phyloP scores from a whole-genome alignment of 2,113 vertebrate genomes.

The Athene noctua region DNA sequence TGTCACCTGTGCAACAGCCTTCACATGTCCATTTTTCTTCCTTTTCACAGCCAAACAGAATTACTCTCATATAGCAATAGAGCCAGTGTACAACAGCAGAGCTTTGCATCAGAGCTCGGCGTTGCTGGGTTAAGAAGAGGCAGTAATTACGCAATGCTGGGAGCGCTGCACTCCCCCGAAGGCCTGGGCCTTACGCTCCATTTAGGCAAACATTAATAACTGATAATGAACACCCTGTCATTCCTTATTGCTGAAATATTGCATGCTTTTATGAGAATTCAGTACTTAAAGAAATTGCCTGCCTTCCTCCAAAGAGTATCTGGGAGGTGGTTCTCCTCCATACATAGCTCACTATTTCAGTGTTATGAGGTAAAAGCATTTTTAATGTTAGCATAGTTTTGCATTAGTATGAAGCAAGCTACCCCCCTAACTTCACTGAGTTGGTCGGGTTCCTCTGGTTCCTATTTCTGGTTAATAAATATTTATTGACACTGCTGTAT shows the following conservation, averaged over 20 bases:
- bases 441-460: neutral
- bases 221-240: neutral
- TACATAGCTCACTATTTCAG: neutral
- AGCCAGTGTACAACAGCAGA: neutral
- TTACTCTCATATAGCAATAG: neutral
- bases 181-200: constrained; percentile 2
- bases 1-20: neutral
- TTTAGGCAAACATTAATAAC: constrained; percentile 46
- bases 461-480: neutral
- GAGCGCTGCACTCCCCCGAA: constrained; percentile 16
- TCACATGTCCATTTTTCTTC: neutral
- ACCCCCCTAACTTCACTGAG: neutral
- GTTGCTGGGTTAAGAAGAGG: neutral
- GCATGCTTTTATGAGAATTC: neutral
- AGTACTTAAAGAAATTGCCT: neutral
- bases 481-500: neutral
- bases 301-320: neutral
- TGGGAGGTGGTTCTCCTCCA: neutral
- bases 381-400: neutral
- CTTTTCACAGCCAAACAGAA: neutral
- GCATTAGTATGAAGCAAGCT: neutral
- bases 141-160: neutral
- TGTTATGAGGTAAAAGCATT: neutral
- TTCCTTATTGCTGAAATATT: constrained; percentile 10
- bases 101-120: neutral